Evolutionary conservation across 2,888 invertebrate species (phyloP).

Genomic region (Eugnorisma glareosa): DNA sequence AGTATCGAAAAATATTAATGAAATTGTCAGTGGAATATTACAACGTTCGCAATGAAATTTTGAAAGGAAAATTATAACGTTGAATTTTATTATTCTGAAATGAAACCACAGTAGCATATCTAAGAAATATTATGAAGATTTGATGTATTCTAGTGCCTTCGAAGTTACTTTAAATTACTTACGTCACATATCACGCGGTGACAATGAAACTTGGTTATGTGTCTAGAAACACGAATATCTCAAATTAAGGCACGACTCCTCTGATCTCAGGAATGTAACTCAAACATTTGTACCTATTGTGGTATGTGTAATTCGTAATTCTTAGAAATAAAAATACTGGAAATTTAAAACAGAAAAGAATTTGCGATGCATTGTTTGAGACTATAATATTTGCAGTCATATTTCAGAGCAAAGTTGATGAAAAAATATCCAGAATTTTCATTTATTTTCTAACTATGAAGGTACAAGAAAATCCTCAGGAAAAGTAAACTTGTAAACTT

Average conservation of each 20-base stretch:
- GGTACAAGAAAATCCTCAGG: background rate
- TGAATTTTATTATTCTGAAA: constrained; percentile 1
- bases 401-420: background rate
- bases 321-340: background rate
- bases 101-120: background rate
- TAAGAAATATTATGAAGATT: constrained; percentile 3
- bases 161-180: constrained; percentile 30
- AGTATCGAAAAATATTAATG: background rate
- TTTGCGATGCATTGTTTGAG: background rate
- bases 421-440: background rate
- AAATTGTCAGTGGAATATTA: background rate
- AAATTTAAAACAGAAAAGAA: background rate
- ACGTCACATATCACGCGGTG: constrained; percentile 34
- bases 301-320: background rate
- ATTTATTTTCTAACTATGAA: background rate
- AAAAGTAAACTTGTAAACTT: background rate
- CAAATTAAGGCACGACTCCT: too few species aligned
- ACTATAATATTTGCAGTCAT: background rate
- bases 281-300: too few species aligned
- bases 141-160: constrained; percentile 1
- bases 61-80: background rate
- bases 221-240: constrained; percentile 15
- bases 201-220: constrained; percentile 32
- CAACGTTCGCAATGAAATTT: background rate
- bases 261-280: too few species aligned